Conservation (phyloP, 2,797 vertebrate genomes). For the Danio tinwini region DNA sequence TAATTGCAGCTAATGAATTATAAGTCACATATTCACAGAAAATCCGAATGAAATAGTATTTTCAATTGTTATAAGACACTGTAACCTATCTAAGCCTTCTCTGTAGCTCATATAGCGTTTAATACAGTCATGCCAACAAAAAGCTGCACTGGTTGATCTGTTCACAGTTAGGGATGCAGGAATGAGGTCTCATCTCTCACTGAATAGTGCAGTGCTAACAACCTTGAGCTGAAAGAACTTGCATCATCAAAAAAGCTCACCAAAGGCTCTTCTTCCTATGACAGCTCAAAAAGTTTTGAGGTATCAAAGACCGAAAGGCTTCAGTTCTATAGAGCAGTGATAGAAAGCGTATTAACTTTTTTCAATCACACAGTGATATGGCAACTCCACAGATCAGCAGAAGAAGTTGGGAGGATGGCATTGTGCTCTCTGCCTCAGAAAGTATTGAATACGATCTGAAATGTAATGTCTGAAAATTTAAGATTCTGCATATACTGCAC, state of each 20-base stretch:
- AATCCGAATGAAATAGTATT: not conserved
- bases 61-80: not conserved
- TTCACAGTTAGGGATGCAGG: slow-evolving; percentile 11
- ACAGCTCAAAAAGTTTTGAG: slow-evolving; percentile 28
- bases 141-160: not conserved
- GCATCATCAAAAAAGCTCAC: slow-evolving; percentile 37
- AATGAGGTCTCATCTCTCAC: slow-evolving; percentile 2
- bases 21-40: not conserved
- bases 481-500: not conserved
- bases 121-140: not conserved
- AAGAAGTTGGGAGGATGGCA: not conserved
- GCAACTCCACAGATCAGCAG: slow-evolving; percentile 22
- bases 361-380: slow-evolving; percentile 13
- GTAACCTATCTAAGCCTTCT: not conserved
- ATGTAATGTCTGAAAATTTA: not conserved
- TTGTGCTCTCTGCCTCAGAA: not conserved
- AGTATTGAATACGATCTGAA: not conserved
- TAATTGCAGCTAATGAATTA: no score
- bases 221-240: slow-evolving; percentile 22
- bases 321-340: slow-evolving; percentile 12
- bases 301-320: slow-evolving; percentile 15
- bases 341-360: slow-evolving; percentile 25
- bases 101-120: not conserved
- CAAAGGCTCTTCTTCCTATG: slow-evolving; percentile 19
- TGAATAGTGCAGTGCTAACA: slow-evolving; percentile 8